Evolutionary conservation across 2,113 vertebrate species (phyloP), one percentile per base, ranked within the genome.

Genomic region (Rhegmatorhina hoffmannsi): DNA sequence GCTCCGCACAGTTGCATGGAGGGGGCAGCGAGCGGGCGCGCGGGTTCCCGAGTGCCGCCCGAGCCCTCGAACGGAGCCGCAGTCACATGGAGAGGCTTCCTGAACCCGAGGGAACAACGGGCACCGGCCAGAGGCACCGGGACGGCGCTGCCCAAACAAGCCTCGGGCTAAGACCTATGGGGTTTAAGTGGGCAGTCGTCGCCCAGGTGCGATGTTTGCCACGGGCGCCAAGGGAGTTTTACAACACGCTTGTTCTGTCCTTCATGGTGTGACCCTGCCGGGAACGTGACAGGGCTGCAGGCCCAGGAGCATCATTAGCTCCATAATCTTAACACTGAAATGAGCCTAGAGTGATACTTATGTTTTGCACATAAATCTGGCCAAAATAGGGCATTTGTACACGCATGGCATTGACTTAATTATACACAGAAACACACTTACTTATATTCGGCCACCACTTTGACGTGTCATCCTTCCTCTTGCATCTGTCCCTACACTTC

Each of bases 91-190:
- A 9, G 36, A 8, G 10, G 5, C 11, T 31, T 24, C 60, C 55
- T 11, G 13, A 7, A 17, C 8, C 3, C 2, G 25, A 0, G 80
- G 44, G 66, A 28, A 1, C 0, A 28, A 1, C 0, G 1, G 5
- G 44, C n/a, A 1, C 23, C 4, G 7, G 29, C 3, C 28, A 0
- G 24, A 8, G 21, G 38, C 38, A 5, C 13, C 5, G 2, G 23
- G 9, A 0, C 1, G 3, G 25, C 6, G 11, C 14, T 36, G 31
- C 47, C 20, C 5, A 2, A 28, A 13, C 21, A 1, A 15, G 29
- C 44, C 36, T 31, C 8, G 9, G 74, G 49, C 40, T 6, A 5
- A 20, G 56, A 17, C 29, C 55, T 3, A 4, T 0, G 75, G 9
- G 0, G 5, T 44, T 31, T 5, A 6, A 11, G 4, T 2, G 7